Conservation (phyloP, 1,140 invertebrate genomes). For the Riptortus pedestris region DNA sequence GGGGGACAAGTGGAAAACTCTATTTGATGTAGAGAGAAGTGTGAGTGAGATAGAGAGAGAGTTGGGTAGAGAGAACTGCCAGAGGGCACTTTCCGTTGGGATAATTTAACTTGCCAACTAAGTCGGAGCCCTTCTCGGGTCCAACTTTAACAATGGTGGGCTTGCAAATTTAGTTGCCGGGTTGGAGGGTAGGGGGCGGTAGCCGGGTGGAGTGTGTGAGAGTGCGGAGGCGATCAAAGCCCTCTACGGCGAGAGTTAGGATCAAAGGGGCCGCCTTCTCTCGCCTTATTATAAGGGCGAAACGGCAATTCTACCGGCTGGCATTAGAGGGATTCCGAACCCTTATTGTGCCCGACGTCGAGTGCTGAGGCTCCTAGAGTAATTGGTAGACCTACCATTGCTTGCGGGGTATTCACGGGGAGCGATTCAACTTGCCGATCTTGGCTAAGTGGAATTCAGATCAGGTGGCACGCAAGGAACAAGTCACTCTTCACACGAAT, state of each 20-base stretch:
- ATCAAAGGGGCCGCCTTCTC: neutral
- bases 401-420: no score
- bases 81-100: neutral
- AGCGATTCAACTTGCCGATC: no score
- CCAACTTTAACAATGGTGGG: neutral
- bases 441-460: no score
- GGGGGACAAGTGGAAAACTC: neutral
- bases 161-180: neutral
- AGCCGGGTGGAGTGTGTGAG: neutral
- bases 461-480: no score
- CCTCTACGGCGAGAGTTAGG: no score
- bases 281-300: neutral
- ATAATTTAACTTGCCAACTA: neutral
- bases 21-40: neutral
- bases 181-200: neutral
- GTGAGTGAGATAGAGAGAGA: neutral
- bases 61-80: neutral
- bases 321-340: neutral
- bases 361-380: neutral
- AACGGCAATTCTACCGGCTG: neutral
- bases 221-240: neutral
- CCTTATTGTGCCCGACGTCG: no score
- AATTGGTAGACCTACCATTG: no score
- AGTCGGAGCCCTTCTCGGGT: neutral
- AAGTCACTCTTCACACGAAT: no score